Evolutionary conservation across 53 echinoderm and acorn worm species (phyloP).

Genomic region (Paelopatides confundens): DNA sequence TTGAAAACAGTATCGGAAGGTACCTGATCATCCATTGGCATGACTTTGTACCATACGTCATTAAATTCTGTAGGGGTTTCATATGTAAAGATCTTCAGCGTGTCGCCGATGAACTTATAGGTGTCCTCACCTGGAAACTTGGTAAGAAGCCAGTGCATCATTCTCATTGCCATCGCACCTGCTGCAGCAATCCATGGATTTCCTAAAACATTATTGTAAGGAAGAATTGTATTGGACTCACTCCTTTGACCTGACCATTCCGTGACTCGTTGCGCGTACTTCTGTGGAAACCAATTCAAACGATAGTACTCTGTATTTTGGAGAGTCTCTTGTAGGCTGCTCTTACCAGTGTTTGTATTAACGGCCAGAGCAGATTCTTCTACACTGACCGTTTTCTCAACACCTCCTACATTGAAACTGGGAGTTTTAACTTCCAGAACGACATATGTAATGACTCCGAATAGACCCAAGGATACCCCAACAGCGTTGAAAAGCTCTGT

Average conservation of each 20-base stretch:
- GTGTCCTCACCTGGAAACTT: neutral
- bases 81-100: neutral
- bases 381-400: slow-evolving; percentile 9
- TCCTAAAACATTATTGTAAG: neutral
- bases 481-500: slow-evolving; percentile 42
- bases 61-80: neutral
- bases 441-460: slow-evolving; percentile 31
- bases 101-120: slow-evolving; percentile 7
- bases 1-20: slow-evolving; percentile 9
- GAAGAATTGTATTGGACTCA: neutral
- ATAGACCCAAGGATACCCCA: slow-evolving; percentile 44
- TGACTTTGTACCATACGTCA: slow-evolving; percentile 31
- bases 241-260: slow-evolving; percentile 26
- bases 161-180: neutral
- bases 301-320: slow-evolving; percentile 12
- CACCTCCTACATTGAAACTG: slow-evolving; percentile 29
- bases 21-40: slow-evolving; percentile 27
- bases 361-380: neutral
- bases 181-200: neutral
- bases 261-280: slow-evolving; percentile 33
- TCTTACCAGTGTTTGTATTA: neutral
- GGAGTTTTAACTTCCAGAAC: slow-evolving; percentile 13
- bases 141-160: neutral
- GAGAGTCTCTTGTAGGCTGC: neutral
- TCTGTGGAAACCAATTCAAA: slow-evolving; percentile 11